phyloP scores from a whole-genome alignment of 2,797 vertebrate genomes.

The Gorsachius magnificus region DNA sequence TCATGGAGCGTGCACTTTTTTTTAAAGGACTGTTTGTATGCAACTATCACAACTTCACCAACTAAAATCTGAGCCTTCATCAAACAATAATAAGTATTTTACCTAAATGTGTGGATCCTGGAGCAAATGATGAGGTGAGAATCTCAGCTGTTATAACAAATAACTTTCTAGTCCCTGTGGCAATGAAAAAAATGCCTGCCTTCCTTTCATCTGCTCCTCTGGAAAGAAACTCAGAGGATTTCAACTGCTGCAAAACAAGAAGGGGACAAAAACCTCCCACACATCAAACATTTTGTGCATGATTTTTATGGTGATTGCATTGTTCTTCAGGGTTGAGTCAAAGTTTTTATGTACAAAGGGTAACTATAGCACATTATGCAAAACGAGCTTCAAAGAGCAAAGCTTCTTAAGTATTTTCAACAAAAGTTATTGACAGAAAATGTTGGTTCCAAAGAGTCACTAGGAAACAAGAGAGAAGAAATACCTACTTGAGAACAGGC shows the following conservation, averaged over 20 bases:
- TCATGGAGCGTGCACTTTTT: not conserved
- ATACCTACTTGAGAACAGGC: not conserved
- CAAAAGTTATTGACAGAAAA: not conserved
- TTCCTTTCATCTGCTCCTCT: not conserved
- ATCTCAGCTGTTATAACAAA: not conserved
- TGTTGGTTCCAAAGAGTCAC: not conserved
- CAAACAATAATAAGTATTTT: not conserved
- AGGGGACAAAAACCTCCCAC: conserved; percentile 7
- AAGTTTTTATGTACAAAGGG: not conserved
- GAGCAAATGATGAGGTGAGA: not conserved
- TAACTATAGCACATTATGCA: not conserved
- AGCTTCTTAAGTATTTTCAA: not conserved
- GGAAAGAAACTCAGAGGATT: not conserved
- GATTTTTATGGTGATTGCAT: not conserved
- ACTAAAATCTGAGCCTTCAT: not conserved
- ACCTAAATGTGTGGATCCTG: not conserved
- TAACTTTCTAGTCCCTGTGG: not conserved
- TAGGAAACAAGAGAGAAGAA: not conserved
- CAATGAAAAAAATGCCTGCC: not conserved
- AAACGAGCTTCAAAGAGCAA: not conserved
- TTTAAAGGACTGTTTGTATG: not conserved
- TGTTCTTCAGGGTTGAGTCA: not conserved
- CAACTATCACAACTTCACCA: not conserved
- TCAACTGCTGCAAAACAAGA: conserved; percentile 17
- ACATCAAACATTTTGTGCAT: not conserved